Base-by-base conservation (phyloP, 2,888 invertebrate genomes). In the Lasioglossum vierecki region DNA sequence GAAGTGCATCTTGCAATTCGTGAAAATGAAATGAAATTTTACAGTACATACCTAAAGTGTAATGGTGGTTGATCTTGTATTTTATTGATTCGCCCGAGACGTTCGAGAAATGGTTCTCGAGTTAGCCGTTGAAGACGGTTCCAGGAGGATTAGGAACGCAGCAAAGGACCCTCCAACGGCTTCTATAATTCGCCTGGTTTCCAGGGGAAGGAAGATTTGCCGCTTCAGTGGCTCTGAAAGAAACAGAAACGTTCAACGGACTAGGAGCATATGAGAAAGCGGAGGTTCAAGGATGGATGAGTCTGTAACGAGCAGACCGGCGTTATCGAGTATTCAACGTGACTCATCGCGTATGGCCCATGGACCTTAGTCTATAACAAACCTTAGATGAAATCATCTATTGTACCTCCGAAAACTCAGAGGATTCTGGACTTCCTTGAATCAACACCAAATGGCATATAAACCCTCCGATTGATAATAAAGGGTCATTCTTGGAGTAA, bases 151-250 rank as follows among this genome's bases (percentile, higher is more conserved):
- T 85, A 91, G 90, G 90, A 88, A 87, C 83, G 83, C 86, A 85
- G 84, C 79, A 73, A 71, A 80, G 83, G 86, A 87, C 88, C 91
- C 92, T 92, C 92, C 93, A 93, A 92, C 93, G 92, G 92, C 92
- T 87, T 83, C 89, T 91, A 92, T 93, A 93, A 94, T 93, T 93
- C 93, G 93, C 92, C 92, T 92, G 93, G 93, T 93, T 93, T 92
- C 92, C 91, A 84, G 88, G 92, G 93, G 94, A 93, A 91, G 92
- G 91, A 92, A 92, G 91, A 93, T 93, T 94, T 94, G 89, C 92
- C 93, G 93, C 93, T 93, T 90, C 92, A 93, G 91, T 94, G 92
- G 88, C 87, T 94, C 92, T 93, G 93, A 94, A 95, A 94, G 95
- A 94, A 94, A 93, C 92, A 91, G 91, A 87, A 88, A 91, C 92